Evolutionary conservation across 2,113 vertebrate genomes (phyloP).

Genomic region (human (Homo sapiens)): GRCh38 chr15:66095001-66095500

Average conservation of each 20-base stretch:
- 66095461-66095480: neutral
- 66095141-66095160: slow-evolving; percentile 60
- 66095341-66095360: neutral
- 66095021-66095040: slow-evolving; percentile 73
- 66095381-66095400: slow-evolving; percentile 2
- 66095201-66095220: neutral
- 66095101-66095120: slow-evolving; percentile 77
- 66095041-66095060: slow-evolving; percentile 77
- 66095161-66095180: neutral
- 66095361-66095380: neutral
- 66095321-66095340: neutral
- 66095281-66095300: slow-evolving; percentile 59
- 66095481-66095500: neutral
- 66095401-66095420: neutral
- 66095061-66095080: slow-evolving; percentile 81
- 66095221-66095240: slow-evolving; percentile 64
- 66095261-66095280: slow-evolving; percentile 54
- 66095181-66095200: neutral
- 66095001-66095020: slow-evolving; percentile 78
- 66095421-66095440: neutral
- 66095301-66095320: slow-evolving; percentile 48
- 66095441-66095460: neutral
- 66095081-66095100: slow-evolving; percentile 80
- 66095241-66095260: slow-evolving; percentile 29
- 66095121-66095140: slow-evolving; percentile 65